Conservation (phyloP, 2,113 vertebrate species). For the Lonchura striata region DNA sequence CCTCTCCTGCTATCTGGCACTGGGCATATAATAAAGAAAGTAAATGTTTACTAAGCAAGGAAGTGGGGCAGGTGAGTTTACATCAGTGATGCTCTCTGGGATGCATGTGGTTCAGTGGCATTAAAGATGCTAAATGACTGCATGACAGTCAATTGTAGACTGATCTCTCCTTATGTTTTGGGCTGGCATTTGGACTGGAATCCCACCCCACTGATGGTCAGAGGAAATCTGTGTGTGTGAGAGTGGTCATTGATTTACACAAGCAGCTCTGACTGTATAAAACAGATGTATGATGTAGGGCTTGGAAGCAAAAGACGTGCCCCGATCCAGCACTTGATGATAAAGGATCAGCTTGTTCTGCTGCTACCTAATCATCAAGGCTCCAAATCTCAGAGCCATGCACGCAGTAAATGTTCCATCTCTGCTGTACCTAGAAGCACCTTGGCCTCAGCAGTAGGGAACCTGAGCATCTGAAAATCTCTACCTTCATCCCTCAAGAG, state of each 20-base stretch:
- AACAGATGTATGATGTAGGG: neutral
- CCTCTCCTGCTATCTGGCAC: slow-evolving; percentile 4
- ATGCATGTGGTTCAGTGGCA: fast-evolving
- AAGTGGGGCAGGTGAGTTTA: slow-evolving; percentile 38
- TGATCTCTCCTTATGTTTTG: neutral
- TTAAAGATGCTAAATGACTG: slow-evolving; percentile 6
- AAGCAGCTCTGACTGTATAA: neutral
- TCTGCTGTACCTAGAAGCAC: neutral
- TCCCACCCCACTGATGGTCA: neutral
- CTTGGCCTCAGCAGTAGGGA: neutral
- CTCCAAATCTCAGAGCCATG: neutral
- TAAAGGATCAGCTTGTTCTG: neutral
- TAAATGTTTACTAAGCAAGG: slow-evolving; percentile 58
- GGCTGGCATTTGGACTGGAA: neutral
- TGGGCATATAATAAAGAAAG: neutral
- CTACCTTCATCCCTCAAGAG: neutral
- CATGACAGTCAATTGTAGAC: neutral
- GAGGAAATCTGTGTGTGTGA: neutral
- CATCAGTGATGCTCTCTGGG: slow-evolving; percentile 24
- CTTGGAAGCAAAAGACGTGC: neutral
- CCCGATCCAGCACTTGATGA: neutral
- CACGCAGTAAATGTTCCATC: neutral
- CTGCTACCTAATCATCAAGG: neutral
- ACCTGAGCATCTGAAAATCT: neutral
- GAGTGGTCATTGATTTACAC: neutral